Conservation (phyloP, 2,888 invertebrate genomes). For the Cylloceria caligata region DNA sequence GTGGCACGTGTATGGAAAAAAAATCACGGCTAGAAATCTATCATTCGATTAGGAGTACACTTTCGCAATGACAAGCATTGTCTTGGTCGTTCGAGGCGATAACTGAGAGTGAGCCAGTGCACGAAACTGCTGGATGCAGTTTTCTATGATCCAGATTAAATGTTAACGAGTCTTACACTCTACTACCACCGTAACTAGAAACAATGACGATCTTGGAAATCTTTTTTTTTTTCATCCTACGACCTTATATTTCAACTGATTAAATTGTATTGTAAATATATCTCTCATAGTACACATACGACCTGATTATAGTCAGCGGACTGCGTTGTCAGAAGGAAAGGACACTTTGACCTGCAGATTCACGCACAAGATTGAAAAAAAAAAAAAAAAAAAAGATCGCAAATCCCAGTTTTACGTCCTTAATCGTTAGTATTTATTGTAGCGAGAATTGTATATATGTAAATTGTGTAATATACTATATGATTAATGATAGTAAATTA, state of each 20-base stretch:
- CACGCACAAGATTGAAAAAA: neutral
- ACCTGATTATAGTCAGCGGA: slow-evolving; percentile 16
- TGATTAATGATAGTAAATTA: slow-evolving; percentile 74
- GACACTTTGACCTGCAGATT: neutral
- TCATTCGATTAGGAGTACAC: slow-evolving; percentile 52
- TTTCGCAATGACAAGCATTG: slow-evolving; percentile 18
- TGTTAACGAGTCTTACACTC: neutral
- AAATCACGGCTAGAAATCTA: slow-evolving; percentile 28
- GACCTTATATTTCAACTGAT: slow-evolving; percentile 7
- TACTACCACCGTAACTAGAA: neutral
- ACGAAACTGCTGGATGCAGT: slow-evolving; percentile 12
- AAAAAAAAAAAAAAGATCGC: slow-evolving; percentile 18
- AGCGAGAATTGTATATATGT: slow-evolving; percentile 82
- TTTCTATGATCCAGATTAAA: neutral
- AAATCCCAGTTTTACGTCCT: slow-evolving; percentile 71
- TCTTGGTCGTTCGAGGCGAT: slow-evolving; percentile 22
- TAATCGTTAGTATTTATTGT: slow-evolving; percentile 78
- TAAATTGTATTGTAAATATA: slow-evolving; percentile 48
- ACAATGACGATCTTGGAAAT: slow-evolving; percentile 18
- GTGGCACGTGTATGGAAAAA: slow-evolving; percentile 64
- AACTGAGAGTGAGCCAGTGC: neutral
- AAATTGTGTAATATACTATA: slow-evolving; percentile 83
- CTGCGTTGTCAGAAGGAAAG: slow-evolving; percentile 1
- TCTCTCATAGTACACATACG: slow-evolving; percentile 29
- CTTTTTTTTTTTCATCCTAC: neutral